These are phyloP conservation scores for Zaprionus ghesquierei DNA, from an alignment of 1,140 invertebrate genomes.

Conservation along the genomic window DNA sequence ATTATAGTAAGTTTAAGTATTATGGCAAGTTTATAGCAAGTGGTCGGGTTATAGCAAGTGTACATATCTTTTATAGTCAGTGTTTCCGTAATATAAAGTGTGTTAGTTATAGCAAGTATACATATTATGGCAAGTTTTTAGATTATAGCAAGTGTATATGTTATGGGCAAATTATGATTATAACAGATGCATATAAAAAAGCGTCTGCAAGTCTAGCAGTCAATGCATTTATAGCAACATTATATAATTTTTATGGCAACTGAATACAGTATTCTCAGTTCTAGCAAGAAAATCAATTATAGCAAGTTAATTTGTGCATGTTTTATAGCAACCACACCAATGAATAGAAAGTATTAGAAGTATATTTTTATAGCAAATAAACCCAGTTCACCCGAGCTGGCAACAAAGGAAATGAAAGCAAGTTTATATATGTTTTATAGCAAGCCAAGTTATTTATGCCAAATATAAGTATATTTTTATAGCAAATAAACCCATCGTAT, in stretches of 20 bases:
- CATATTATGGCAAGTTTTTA: too few relatives aligned
- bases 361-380: background rate
- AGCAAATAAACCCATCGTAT: background rate
- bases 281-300: background rate
- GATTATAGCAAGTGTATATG: too few relatives aligned
- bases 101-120: background rate
- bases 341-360: too few relatives aligned
- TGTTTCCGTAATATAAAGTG: too few relatives aligned
- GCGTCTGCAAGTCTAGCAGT: too few relatives aligned
- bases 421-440: background rate
- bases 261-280: background rate
- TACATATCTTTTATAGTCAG: too few relatives aligned
- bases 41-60: background rate
- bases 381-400: background rate
- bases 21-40: background rate
- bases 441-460: background rate
- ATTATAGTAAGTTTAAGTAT: background rate
- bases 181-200: too few relatives aligned
- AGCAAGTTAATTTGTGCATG: background rate
- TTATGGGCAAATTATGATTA: too few relatives aligned
- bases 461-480: background rate
- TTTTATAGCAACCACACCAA: background rate
- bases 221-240: background rate
- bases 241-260: background rate
- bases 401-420: background rate